Base-by-base conservation (phyloP, 2,888 invertebrate species). In the Antitype chi region DNA sequence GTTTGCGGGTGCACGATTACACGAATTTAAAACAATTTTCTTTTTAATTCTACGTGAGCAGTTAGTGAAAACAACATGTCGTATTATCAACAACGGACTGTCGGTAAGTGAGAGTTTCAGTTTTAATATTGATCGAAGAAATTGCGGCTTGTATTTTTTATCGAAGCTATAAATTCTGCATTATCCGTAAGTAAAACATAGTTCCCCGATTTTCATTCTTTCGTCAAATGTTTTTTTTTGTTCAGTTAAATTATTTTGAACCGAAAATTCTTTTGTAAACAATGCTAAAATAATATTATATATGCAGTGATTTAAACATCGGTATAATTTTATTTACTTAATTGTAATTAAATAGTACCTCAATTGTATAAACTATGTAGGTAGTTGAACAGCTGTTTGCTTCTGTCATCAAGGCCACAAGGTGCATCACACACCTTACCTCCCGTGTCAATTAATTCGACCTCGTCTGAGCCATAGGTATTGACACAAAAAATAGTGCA, bases 61-160 rank as follows among this genome's bases (percentile, higher is more conserved):
- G 28, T 63, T 68, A 55, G 28, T 59, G 59, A 81, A 90, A 87
- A 78, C 80, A 90, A 85, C 78, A 95, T 95, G 96, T 91, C 94
- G 13, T 93, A 91, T 85, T 93, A 94, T 85, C 92, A 92, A 74
- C 88, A 92, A 70, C 93, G 92, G 83, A 91, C 86, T 43, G 92
- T 93, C 84, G 95, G 96, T 96, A 78, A 94, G 96, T 94, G 38
- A 32, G 23, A 60, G 11, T 70, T 63, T 71, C 59, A 55, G 15
- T 70, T 71, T 43, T 69, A 76, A 70, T 53, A 52, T 49, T 68
- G 25, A 23, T 47, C 20, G n/a, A 55, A 49, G 6, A 43, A 28
- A 55, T 52, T 52, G 23, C 20, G 8, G 8, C 38, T 13, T 15
- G 1, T 49, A n/a, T 43, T 8, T 0, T 0, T 32, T 20, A 70